Percentiles rank a stretch among this genome's conserved stretches.
phyloP scores from a whole-genome alignment of 2,113 vertebrate genomes.

The Choloepus hoffmanni region DNA sequence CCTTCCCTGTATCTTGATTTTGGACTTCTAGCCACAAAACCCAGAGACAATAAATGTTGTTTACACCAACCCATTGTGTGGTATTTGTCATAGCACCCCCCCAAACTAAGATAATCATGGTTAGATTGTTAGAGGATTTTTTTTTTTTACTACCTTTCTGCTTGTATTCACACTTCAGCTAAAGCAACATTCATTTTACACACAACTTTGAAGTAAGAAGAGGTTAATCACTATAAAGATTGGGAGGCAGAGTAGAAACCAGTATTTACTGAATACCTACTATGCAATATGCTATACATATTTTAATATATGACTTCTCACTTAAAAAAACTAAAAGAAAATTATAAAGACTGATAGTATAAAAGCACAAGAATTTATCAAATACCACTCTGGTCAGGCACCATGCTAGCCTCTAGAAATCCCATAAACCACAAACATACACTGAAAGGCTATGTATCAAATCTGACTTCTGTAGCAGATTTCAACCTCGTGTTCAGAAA shows the following conservation, averaged over 20 bases:
- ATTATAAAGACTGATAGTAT: background rate
- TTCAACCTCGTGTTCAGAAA: background rate
- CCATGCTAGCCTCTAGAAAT: background rate
- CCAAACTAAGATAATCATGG: background rate
- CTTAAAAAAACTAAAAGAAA: conserved; percentile 28
- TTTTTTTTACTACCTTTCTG: background rate
- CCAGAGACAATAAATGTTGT: too few species aligned
- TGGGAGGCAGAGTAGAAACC: background rate
- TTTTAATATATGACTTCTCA: background rate
- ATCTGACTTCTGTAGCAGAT: background rate
- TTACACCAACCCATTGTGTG: too few species aligned
- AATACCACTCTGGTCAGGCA: background rate
- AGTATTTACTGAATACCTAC: background rate
- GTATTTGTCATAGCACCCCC: too few species aligned
- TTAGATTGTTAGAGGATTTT: background rate
- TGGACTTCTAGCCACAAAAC: too few species aligned
- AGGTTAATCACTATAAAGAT: background rate
- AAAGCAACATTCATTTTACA: conserved; percentile 6
- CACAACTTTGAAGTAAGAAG: background rate
- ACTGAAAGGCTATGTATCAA: background rate
- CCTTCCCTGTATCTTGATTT: too few species aligned
- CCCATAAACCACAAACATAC: background rate
- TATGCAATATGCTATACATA: background rate
- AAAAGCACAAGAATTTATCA: background rate
- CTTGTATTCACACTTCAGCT: background rate